Conservation (phyloP, 2,888 invertebrate species). For the Drosophila mimica region DNA sequence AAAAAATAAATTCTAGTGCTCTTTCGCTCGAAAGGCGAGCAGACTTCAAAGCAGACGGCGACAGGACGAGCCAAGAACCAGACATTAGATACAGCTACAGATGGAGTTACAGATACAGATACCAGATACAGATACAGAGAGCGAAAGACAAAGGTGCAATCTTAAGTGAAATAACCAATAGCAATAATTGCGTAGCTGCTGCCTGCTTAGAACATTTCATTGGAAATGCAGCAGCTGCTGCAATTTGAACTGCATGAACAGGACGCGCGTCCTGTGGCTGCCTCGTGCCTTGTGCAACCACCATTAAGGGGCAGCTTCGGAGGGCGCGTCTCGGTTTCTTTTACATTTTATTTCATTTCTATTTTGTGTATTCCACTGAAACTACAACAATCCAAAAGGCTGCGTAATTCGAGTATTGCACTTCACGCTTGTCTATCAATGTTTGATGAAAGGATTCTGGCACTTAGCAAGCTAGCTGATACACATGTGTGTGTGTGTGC, state of each 20-base stretch:
- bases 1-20: too few species aligned
- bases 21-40: constrained; percentile 39
- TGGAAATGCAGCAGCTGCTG: constrained; percentile 43
- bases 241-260: constrained; percentile 54
- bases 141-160: constrained; percentile 48
- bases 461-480: constrained; percentile 54
- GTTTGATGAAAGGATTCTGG: constrained; percentile 63
- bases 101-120: constrained; percentile 16
- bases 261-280: constrained; percentile 50
- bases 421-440: constrained; percentile 64
- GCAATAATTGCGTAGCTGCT: constrained; percentile 49
- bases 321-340: constrained; percentile 13
- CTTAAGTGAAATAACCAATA: constrained; percentile 55
- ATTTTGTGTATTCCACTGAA: constrained; percentile 23
- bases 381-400: constrained; percentile 27
- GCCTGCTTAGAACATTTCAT: constrained; percentile 45
- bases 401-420: constrained; percentile 70
- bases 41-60: constrained; percentile 56
- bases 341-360: neutral
- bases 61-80: constrained; percentile 27
- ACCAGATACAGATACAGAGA: constrained; percentile 2
- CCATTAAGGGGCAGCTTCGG: constrained; percentile 26
- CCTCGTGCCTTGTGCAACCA: constrained; percentile 31
- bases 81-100: constrained; percentile 1
- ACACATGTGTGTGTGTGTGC: constrained; percentile 10